Evolutionary conservation across 2,888 invertebrate genomes (phyloP), one percentile per base, ranked within the genome.

Genomic region (Hemicrepidius hirtus): DNA sequence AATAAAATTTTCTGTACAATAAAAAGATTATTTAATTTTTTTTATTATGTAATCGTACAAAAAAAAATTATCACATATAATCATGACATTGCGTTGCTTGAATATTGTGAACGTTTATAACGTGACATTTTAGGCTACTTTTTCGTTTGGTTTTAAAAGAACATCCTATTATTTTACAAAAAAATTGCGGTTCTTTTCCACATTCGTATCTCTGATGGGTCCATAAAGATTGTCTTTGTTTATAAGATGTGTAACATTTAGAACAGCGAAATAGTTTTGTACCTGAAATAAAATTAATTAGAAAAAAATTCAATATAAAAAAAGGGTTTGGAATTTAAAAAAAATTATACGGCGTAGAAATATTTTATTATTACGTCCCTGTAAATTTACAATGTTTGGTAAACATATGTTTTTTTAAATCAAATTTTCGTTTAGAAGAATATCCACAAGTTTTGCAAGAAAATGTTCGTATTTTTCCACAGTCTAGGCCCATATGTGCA

Each of bases 401-500:
- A 3, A 3, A 6, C n/a, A 37, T n/a, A 37, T 37, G 37, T 37
- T 37, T 37, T 10, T 37, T 37, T 20, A 80, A 63, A 53, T 76
- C 76, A 24, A 73, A 71, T 50, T 76, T 80, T 55, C 77, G 76
- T 9, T 76, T 75, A 20, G 73, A 79, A 41, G 55, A 70, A 53
- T 67, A 73, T n/a, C 64, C 32, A 60, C 80, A 80, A 6, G 71
- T 50, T 21, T 35, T 41, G 62, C 80, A 80, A n/a, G 50, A 65
- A 55, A 79, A 80, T 20, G n/a, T 32, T 16, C 50, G 4, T 18
- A 32, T 21, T 41, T 67, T 64, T 78, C 71, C 71, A 66, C 71
- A 71, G 35, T 66, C 71, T 21, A 49, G 40, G 1, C 32, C 37
- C n/a, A 66, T 40, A 28, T 71, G 71, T 9, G 49, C 53, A 12